phyloP scores from a whole-genome alignment of 1,140 invertebrate species.

The Drosophila ficusphila region DNA sequence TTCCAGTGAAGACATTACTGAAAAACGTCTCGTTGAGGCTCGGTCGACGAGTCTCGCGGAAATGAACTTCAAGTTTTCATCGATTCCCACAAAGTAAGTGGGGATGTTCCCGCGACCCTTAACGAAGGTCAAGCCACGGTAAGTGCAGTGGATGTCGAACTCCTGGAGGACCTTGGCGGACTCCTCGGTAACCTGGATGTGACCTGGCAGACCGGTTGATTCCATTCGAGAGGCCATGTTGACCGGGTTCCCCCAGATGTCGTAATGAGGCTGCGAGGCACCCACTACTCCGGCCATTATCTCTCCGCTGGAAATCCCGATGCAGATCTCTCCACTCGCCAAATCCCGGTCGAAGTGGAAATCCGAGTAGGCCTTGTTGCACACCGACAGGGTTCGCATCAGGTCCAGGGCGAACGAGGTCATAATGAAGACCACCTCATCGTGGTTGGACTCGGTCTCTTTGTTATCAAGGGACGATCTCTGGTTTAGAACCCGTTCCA shows the following conservation, averaged over 20 bases:
- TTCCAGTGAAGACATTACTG: background rate
- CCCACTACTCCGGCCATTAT: conserved; percentile 89
- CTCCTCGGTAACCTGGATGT: conserved; percentile 91
- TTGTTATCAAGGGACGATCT: background rate
- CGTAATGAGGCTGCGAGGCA: conserved; percentile 91
- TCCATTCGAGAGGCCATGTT: conserved; percentile 98
- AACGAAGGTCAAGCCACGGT: conserved; percentile 31
- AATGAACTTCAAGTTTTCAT: conserved; percentile 1
- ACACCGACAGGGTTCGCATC: conserved; percentile 44
- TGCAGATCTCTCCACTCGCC: conserved; percentile 90
- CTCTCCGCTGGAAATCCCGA: conserved; percentile 89
- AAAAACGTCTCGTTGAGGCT: background rate
- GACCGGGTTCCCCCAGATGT: conserved; percentile 97
- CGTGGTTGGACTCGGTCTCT: background rate
- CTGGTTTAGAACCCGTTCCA: conserved; percentile 5
- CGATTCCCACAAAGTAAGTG: conserved; percentile 30
- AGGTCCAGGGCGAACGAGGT: conserved; percentile 60
- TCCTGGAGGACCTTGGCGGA: conserved; percentile 88
- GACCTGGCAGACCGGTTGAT: conserved; percentile 91
- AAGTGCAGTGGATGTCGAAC: conserved; percentile 23
- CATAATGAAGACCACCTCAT: conserved; percentile 53
- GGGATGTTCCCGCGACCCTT: conserved; percentile 31
- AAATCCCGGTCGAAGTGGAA: background rate
- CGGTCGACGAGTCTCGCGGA: background rate
- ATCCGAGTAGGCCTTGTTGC: conserved; percentile 30